A percentile compares a stretch with the other conserved stretches of the same genome.
Conservation (phyloP, 2,113 vertebrate species). For the Ascaphus truei region DNA sequence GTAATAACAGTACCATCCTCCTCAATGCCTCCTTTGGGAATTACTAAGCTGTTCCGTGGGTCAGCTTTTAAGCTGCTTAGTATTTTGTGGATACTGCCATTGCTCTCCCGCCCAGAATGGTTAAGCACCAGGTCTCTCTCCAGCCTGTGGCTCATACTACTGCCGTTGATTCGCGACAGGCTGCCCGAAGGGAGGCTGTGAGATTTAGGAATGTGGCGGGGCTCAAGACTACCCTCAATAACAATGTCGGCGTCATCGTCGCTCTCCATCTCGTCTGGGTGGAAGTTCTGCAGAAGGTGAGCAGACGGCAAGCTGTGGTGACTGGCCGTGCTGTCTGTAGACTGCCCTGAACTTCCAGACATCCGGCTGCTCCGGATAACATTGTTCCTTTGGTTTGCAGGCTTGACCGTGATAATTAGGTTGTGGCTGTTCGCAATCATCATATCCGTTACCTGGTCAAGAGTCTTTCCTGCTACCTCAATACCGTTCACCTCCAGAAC, state of each 20-base stretch:
- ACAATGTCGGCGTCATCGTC: constrained; percentile 91
- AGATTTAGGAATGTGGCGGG: constrained; percentile 55
- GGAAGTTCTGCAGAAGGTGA: constrained; percentile 69
- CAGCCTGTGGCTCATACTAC: constrained; percentile 71
- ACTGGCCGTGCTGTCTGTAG: constrained; percentile 81
- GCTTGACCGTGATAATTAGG: constrained; percentile 94
- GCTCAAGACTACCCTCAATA: constrained; percentile 82
- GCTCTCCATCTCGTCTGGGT: constrained; percentile 87
- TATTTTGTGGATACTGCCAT: constrained; percentile 85
- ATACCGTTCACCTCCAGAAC: constrained; percentile 98
- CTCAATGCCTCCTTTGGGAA: constrained; percentile 86
- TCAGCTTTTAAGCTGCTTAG: constrained; percentile 88
- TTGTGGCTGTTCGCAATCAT: constrained; percentile 99
- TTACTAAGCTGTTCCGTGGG: constrained; percentile 86
- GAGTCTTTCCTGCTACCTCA: constrained; percentile 91
- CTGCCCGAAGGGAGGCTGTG: constrained; percentile 64
- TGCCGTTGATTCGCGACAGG: constrained; percentile 79
- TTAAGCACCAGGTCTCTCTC: constrained; percentile 75
- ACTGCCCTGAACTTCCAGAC: constrained; percentile 85
- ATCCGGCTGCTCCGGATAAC: constrained; percentile 84
- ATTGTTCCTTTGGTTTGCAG: constrained; percentile 95
- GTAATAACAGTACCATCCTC: constrained; percentile 95
- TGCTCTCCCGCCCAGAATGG: constrained; percentile 79
- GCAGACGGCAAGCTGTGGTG: constrained; percentile 68
- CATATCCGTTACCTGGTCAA: constrained; percentile 98